Base-by-base conservation (phyloP, 1,140 invertebrate genomes). In the Hesperophylax magnus region DNA sequence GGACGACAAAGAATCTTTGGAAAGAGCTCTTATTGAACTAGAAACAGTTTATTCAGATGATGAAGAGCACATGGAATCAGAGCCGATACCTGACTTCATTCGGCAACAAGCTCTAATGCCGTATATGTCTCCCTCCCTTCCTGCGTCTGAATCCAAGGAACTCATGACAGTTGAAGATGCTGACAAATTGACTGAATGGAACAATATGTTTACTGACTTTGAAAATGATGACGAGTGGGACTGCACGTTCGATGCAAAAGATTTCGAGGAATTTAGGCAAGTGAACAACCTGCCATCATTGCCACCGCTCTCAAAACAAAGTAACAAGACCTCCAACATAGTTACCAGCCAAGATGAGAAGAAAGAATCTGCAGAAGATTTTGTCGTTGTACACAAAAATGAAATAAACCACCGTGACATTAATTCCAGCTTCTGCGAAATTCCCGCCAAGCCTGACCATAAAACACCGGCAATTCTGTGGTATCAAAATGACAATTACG, bases 401-500 rank as follows among this genome's bases (percentile, higher is more conserved):
- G 24, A 15, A 20, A 15, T 17, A n/a, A 31, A 17, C 22, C 17
- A 18, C 11, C n/a, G n/a, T 47, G 20, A 58, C 15, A 20, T 31
- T 1, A 4, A 56, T 22, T 14, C 47, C 17, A 61, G 22, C 18
- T 39, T 20, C 9, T 63, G n/a, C 3, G 53, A 61, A 63, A 20
- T 69, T 15, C 61, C 61, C 39, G 22, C 8, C n/a, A 75, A 72
- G 31, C 34, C 67, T 7, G 27, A 18, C 15, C 54, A 60, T 17
- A 65, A 34, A 65, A 76, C 56, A 9, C 79, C 79, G 60, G 15
- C 11, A 6, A 52, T 80, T 53, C 34, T 74, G 18, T 80, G 79
- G 79, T 24, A 76, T 31, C 69, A 80, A 34, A 80, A 61, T 27
- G 63, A 76, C 20, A 63, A 34, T n/a, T 56, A 47, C 15, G 79